phyloP scores from a whole-genome alignment of 2,888 invertebrate genomes.

The Dichetophora obliterata region DNA sequence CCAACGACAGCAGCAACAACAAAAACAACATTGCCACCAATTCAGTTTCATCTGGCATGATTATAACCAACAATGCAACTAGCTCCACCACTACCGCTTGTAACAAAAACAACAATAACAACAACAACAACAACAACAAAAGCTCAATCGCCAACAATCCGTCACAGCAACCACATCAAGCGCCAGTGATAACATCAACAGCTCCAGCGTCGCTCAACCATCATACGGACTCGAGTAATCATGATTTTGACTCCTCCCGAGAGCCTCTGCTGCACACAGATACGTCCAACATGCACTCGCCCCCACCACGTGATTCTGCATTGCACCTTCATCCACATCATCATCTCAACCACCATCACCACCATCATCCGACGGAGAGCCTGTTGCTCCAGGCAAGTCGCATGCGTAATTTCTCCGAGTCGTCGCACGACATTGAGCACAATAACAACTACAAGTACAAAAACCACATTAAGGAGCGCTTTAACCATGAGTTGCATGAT shows the following conservation, averaged over 20 bases:
- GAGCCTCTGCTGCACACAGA: constrained; percentile 66
- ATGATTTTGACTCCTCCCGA: constrained; percentile 67
- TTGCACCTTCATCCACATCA: constrained; percentile 51
- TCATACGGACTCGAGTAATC: constrained; percentile 68
- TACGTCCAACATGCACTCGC: constrained; percentile 66
- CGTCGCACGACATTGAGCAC: constrained; percentile 69
- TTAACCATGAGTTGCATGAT: constrained; percentile 73
- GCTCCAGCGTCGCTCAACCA: constrained; percentile 64
- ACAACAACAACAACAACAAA: constrained; percentile 40
- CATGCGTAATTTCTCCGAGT: constrained; percentile 69
- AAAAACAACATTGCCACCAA: constrained; percentile 42
- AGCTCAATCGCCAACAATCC: constrained; percentile 34
- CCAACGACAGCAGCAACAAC: constrained; percentile 31
- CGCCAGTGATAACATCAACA: constrained; percentile 69
- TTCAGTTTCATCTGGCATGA: constrained; percentile 39
- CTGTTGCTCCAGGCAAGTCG: constrained; percentile 58
- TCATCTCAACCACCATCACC: constrained; percentile 52
- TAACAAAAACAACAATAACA: constrained; percentile 43
- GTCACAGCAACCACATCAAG: constrained; percentile 66
- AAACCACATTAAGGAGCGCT: constrained; percentile 92
- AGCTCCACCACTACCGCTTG: constrained; percentile 57
- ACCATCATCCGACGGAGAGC: constrained; percentile 61
- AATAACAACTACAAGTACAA: constrained; percentile 89
- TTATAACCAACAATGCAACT: constrained; percentile 53
- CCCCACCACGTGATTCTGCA: constrained; percentile 60